Evolutionary conservation across 2,888 invertebrate genomes (phyloP), one percentile per base, ranked within the genome.

Genomic region (Adela reaumurella): DNA sequence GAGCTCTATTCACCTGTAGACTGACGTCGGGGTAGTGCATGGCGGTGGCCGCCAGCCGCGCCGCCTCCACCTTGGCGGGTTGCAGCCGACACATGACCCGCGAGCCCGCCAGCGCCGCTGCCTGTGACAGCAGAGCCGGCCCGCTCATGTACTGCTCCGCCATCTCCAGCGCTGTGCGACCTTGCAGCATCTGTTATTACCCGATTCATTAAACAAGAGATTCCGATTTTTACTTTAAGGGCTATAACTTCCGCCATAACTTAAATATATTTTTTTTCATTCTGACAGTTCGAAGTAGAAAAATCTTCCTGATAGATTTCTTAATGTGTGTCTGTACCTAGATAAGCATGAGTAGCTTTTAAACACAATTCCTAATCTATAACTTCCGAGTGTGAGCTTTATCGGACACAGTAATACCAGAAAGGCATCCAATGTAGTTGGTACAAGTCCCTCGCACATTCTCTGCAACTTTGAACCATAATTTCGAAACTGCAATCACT

Each of bases 91-190:
- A 87, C 74, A 92, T 83, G 73, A 93, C 89, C 55, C 88, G 86
- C 53, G 90, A 92, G 47, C 85, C 92, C 81, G 94, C 92, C 59
- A 93, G 78, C 64, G 90, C 84, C 62, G 89, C 89, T 57, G 87
- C 82, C 69, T 94, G 84, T 63, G 89, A 87, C 59, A 81, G 74
- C 49, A 69, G 67, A 55, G 73, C 70, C 55, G 83, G 70, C 53
- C 77, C 72, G 50, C 78, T 68, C 57, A 92, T 77, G 73, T 85
- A 92, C 70, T 88, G 82, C 57, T 87, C 85, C 48, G 87, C 89
- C 53, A 84, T 88, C 68, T 90, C 86, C 48, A 88, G 70, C 55
- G 86, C 78, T 5, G 58, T 62, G 50, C 74, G 68, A 0, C 68
- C 70, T 45, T 55, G 51, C 50, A 74, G 67, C 71, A 74, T 72